Evolutionary conservation across 2,113 vertebrate genomes (phyloP).

Genomic region (Agapornis roseicollis): DNA sequence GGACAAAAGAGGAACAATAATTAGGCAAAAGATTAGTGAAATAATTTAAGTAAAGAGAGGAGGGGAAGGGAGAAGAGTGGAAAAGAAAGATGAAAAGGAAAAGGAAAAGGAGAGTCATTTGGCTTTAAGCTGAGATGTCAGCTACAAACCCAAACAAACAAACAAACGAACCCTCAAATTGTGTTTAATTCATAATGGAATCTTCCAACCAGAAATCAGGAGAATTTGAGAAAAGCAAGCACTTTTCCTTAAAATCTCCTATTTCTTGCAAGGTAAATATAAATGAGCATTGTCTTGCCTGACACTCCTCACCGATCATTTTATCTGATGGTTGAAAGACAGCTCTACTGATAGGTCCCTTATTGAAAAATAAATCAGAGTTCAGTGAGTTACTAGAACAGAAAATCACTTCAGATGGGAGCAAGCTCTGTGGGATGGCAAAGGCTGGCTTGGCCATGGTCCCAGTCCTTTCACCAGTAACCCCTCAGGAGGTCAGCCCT

Average conservation of each 20-base stretch:
- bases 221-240: neutral
- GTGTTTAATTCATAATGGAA: neutral
- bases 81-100: no score
- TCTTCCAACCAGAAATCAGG: neutral
- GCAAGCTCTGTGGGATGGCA: neutral
- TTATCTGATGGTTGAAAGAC: neutral
- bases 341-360: neutral
- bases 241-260: neutral
- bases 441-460: neutral
- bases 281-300: neutral
- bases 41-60: neutral
- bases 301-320: neutral
- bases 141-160: neutral
- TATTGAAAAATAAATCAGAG: neutral
- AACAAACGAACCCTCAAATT: neutral
- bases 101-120: neutral
- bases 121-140: neutral
- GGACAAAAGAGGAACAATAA: neutral
- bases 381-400: neutral
- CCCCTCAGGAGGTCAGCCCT: neutral
- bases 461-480: neutral
- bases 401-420: constrained; percentile 1
- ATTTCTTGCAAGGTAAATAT: neutral
- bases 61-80: neutral
- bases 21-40: neutral